Conservation (phyloP, 2,888 invertebrate genomes). For the Cyaniris semiargus region DNA sequence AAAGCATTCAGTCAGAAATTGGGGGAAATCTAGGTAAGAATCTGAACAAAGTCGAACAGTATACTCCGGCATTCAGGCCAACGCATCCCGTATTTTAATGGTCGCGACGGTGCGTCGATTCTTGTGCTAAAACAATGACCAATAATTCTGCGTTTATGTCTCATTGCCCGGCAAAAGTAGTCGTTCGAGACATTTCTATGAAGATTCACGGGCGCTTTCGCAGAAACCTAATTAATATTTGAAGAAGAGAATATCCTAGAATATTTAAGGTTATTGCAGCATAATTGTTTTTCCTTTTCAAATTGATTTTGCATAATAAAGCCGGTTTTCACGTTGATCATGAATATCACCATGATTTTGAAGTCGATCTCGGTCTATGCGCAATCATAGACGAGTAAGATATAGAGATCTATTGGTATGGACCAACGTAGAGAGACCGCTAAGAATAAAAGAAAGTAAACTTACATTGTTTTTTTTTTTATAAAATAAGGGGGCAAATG, state of each 20-base stretch:
- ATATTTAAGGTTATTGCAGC: background rate
- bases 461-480: too few species aligned
- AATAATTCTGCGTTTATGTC: slow-evolving; percentile 71
- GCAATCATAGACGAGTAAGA: too few species aligned
- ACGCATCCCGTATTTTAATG: slow-evolving; percentile 65
- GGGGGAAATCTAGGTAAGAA: background rate
- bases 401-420: too few species aligned
- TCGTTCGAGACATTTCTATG: slow-evolving; percentile 18
- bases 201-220: slow-evolving; percentile 8
- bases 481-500: too few species aligned
- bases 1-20: background rate
- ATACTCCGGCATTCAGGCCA: slow-evolving; percentile 53
- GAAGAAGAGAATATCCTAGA: background rate
- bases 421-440: too few species aligned
- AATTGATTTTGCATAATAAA: background rate
- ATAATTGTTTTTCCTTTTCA: background rate
- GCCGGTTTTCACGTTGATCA: too few species aligned
- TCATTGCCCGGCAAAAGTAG: slow-evolving; percentile 53
- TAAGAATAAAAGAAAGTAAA: too few species aligned
- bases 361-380: too few species aligned
- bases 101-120: slow-evolving; percentile 56
- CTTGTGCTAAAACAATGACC: slow-evolving; percentile 74
- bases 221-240: slow-evolving; percentile 12
- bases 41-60: background rate
- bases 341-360: too few species aligned